These are phyloP conservation scores for Drosophila siamana DNA, from an alignment of 2,888 invertebrate genomes.

Conservation along the genomic window DNA sequence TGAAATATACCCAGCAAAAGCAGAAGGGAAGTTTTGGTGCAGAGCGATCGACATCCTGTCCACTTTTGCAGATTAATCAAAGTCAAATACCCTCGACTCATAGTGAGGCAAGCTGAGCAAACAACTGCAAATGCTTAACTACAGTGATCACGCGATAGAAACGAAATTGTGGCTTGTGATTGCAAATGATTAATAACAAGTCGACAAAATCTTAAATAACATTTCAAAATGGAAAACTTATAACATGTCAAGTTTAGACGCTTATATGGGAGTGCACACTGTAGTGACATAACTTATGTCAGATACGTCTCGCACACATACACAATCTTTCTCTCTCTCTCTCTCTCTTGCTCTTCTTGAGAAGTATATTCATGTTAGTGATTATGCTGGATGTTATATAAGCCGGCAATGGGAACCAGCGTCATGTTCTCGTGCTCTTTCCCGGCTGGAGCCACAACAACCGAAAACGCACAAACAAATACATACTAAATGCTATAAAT, in stretches of 20 bases:
- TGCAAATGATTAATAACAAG: no score
- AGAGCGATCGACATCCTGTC: constrained; percentile 15
- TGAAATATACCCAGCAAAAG: background rate
- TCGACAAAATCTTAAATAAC: no score
- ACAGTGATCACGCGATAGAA: constrained; percentile 6
- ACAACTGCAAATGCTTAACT: constrained; percentile 1
- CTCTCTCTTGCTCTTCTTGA: background rate
- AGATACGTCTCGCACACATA: background rate
- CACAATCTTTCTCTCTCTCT: background rate
- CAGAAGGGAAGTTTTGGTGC: constrained; percentile 11
- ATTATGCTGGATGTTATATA: constrained; percentile 20
- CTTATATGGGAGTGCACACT: background rate
- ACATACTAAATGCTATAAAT: background rate
- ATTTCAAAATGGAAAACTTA: no score
- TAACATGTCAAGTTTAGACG: background rate
- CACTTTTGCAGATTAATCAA: constrained; percentile 16
- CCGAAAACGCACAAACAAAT: background rate
- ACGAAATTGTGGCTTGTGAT: background rate
- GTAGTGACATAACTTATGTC: constrained; percentile 22
- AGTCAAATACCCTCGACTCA: constrained; percentile 8
- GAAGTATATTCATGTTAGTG: background rate
- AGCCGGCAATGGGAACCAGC: constrained; percentile 16
- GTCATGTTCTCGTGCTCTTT: constrained; percentile 1
- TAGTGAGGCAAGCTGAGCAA: constrained; percentile 6
- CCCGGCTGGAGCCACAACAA: constrained; percentile 3